phyloP scores from a whole-genome alignment of 2,113 vertebrate genomes.

The Mugil cephalus region DNA sequence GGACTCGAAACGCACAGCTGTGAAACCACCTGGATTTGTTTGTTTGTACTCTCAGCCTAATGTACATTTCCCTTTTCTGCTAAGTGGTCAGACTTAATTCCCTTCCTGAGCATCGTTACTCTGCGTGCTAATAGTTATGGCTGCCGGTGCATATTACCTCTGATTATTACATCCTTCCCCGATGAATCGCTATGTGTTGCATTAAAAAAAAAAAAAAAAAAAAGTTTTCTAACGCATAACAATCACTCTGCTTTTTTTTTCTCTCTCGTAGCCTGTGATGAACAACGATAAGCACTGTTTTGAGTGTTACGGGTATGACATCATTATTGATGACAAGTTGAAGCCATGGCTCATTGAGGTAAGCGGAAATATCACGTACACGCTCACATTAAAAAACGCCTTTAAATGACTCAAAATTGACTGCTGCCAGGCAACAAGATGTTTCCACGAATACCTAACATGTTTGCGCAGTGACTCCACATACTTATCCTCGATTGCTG shows the following conservation, averaged over 20 bases:
- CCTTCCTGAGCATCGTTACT: background rate
- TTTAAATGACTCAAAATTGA: background rate
- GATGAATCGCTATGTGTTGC: background rate
- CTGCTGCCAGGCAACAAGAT: too few relatives aligned
- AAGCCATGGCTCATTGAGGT: constrained; percentile 99
- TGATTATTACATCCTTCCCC: constrained; percentile 6
- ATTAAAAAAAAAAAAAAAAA: too few relatives aligned
- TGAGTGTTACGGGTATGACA: constrained; percentile 98
- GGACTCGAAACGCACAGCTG: constrained; percentile 15
- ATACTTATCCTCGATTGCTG: constrained; percentile 16
- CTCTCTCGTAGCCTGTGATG: constrained; percentile 90
- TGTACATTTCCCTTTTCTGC: constrained; percentile 53
- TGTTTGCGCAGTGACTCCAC: constrained; percentile 26
- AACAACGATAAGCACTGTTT: constrained; percentile 99
- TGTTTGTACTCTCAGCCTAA: background rate
- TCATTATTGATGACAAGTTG: constrained; percentile 97
- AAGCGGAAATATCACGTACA: constrained; percentile 31
- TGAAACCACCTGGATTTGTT: constrained; percentile 12
- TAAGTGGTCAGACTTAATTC: constrained; percentile 44
- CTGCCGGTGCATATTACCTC: constrained; percentile 1
- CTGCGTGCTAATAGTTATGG: background rate
- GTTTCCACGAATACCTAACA: background rate
- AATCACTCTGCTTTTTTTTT: background rate
- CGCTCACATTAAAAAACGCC: background rate
- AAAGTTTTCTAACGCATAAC: background rate